These are phyloP conservation scores for Parnassius apollo DNA, from an alignment of 2,888 invertebrate genomes.

Conservation along the genomic window DNA sequence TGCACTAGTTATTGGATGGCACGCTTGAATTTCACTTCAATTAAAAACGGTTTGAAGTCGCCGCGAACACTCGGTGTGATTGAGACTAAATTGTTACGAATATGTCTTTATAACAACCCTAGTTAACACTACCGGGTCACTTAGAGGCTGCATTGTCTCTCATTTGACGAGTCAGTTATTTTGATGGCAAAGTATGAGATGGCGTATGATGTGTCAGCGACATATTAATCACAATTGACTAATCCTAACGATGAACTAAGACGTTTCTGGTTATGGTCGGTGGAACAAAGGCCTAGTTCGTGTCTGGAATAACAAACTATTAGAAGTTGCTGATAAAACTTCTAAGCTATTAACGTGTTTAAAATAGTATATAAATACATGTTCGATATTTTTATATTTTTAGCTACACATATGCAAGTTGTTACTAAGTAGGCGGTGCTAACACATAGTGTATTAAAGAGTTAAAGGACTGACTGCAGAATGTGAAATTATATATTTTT, in stretches of 20 bases:
- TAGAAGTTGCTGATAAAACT: background rate
- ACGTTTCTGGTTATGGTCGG: background rate
- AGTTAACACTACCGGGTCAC: constrained; percentile 20
- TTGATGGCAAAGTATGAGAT: constrained; percentile 5
- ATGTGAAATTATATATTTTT: too few species aligned
- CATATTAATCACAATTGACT: constrained; percentile 24
- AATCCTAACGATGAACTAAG: constrained; percentile 23
- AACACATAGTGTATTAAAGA: too few species aligned
- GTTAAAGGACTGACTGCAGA: too few species aligned
- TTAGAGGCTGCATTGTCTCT: constrained; percentile 10
- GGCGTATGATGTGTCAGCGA: constrained; percentile 1
- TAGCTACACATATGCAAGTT: too few species aligned
- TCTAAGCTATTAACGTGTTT: too few species aligned
- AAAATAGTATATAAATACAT: too few species aligned
- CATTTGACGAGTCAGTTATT: constrained; percentile 14
- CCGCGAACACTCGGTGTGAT: constrained; percentile 16
- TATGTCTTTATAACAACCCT: constrained; percentile 14
- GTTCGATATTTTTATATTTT: too few species aligned
- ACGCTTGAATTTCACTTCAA: constrained; percentile 22
- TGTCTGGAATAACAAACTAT: constrained; percentile 12
- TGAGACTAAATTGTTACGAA: constrained; percentile 24
- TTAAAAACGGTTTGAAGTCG: constrained; percentile 18
- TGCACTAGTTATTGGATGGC: constrained; percentile 20
- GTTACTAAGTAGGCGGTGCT: too few species aligned
- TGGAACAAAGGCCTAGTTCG: background rate